phyloP scores from a whole-genome alignment of 2,888 invertebrate species.

The Pteria penguin region DNA sequence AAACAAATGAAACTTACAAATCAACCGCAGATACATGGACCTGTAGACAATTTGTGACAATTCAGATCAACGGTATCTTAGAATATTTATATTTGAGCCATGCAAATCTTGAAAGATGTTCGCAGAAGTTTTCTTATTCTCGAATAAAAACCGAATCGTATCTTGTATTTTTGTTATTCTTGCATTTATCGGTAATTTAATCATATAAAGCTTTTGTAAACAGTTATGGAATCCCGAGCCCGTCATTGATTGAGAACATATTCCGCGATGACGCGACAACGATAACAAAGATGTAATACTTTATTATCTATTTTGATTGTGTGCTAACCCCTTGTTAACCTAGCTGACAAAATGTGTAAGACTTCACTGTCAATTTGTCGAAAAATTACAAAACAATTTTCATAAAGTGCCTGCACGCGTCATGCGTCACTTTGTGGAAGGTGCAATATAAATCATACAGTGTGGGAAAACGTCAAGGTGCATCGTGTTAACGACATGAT shows the following conservation, averaged over 20 bases:
- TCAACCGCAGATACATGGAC: too few species aligned
- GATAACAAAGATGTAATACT: constrained; percentile 8
- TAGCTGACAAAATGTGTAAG: constrained; percentile 17
- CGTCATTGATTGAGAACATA: constrained; percentile 25
- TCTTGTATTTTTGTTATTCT: constrained; percentile 33
- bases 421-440: neutral
- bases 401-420: neutral
- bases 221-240: constrained; percentile 18
- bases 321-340: constrained; percentile 21
- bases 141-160: constrained; percentile 4
- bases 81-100: too few species aligned
- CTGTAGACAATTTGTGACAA: too few species aligned
- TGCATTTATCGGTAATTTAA: constrained; percentile 37
- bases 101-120: too few species aligned
- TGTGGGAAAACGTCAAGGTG: too few species aligned
- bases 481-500: too few species aligned
- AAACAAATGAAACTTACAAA: too few species aligned
- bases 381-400: constrained; percentile 3
- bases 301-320: constrained; percentile 25
- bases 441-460: neutral
- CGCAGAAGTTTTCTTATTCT: neutral
- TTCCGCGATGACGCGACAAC: constrained; percentile 3
- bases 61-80: too few species aligned
- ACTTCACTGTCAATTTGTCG: constrained; percentile 9
- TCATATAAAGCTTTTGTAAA: constrained; percentile 33